These are phyloP conservation scores for Oncorhynchus keta DNA, from an alignment of 2,113 vertebrate genomes.

Conservation along the genomic window DNA sequence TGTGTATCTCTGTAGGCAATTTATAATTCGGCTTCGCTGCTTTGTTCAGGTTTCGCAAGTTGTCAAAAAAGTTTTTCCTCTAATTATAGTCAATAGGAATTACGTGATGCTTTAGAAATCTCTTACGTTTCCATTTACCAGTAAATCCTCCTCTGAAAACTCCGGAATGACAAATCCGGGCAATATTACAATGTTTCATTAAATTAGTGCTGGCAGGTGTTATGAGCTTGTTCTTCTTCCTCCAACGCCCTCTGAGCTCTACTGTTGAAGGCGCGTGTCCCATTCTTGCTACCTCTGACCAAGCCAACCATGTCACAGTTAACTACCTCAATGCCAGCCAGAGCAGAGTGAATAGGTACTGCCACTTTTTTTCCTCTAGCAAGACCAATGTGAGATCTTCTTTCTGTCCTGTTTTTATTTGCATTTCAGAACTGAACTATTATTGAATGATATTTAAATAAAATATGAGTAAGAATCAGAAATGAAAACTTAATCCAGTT, in stretches of 20 bases:
- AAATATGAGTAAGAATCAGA: neutral
- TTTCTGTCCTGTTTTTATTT: neutral
- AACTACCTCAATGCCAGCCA: constrained; percentile 49
- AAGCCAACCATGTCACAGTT: constrained; percentile 47
- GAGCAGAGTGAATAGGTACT: constrained; percentile 1
- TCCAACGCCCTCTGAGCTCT: constrained; percentile 13
- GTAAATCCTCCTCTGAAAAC: constrained; percentile 16
- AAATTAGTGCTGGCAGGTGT: constrained; percentile 44
- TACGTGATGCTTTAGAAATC: constrained; percentile 12
- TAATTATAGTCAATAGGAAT: constrained; percentile 11
- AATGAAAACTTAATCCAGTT: neutral
- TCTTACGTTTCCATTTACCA: constrained; percentile 17
- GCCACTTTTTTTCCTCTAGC: neutral
- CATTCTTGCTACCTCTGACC: constrained; percentile 40
- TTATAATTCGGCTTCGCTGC: neutral
- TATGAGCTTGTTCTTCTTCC: constrained; percentile 7
- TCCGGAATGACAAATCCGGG: constrained; percentile 9
- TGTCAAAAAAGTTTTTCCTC: constrained; percentile 36
- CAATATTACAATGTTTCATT: constrained; percentile 5
- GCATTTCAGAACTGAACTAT: neutral
- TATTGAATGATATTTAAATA: neutral
- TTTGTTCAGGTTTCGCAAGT: neutral
- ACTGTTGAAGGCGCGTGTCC: constrained; percentile 6
- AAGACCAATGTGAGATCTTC: neutral
- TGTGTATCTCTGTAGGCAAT: constrained; percentile 14